Percentiles rank a stretch among this genome's conserved stretches.
phyloP scores from a whole-genome alignment of 1,140 invertebrate genomes.

The Geopemphigus sp. region DNA sequence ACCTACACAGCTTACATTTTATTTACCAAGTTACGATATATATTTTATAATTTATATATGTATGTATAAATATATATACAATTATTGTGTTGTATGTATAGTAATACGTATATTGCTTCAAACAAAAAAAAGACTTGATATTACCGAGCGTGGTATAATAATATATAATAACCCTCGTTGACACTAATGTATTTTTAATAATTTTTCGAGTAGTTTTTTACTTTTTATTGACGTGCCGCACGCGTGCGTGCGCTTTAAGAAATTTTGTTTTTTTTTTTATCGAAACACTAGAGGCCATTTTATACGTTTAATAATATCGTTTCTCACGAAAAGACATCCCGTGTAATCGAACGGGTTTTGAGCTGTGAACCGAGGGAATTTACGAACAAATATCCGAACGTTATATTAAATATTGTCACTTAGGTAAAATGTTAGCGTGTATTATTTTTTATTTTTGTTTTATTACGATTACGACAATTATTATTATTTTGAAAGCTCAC shows the following conservation, averaged over 20 bases:
- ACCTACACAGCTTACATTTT: slow-evolving; percentile 14
- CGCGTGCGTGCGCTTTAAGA: not conserved
- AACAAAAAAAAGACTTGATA: slow-evolving; percentile 49
- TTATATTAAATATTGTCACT: slow-evolving; percentile 21
- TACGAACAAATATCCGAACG: slow-evolving; percentile 10
- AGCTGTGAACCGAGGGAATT: slow-evolving; percentile 22
- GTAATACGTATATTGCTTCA: slow-evolving; percentile 34
- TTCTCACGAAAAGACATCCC: not conserved
- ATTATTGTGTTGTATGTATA: slow-evolving; percentile 13
- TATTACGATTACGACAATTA: not conserved
- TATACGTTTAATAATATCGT: slow-evolving; percentile 38
- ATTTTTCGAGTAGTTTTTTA: slow-evolving; percentile 40
- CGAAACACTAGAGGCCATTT: slow-evolving; percentile 48
- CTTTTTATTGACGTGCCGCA: slow-evolving; percentile 22
- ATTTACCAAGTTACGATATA: slow-evolving; percentile 40
- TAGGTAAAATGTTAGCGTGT: slow-evolving; percentile 29
- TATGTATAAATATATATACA: slow-evolving; percentile 10
- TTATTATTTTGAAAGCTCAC: slow-evolving; percentile 35
- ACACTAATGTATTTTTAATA: slow-evolving; percentile 47
- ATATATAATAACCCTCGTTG: slow-evolving; percentile 38
- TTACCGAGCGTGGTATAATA: slow-evolving; percentile 42
- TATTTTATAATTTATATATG: not conserved
- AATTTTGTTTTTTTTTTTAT: slow-evolving; percentile 45
- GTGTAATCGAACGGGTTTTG: slow-evolving; percentile 15
- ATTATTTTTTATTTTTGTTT: slow-evolving; percentile 1